Evolutionary conservation across 2,888 invertebrate genomes (phyloP).

Genomic region (Dryadula phaetusa): DNA sequence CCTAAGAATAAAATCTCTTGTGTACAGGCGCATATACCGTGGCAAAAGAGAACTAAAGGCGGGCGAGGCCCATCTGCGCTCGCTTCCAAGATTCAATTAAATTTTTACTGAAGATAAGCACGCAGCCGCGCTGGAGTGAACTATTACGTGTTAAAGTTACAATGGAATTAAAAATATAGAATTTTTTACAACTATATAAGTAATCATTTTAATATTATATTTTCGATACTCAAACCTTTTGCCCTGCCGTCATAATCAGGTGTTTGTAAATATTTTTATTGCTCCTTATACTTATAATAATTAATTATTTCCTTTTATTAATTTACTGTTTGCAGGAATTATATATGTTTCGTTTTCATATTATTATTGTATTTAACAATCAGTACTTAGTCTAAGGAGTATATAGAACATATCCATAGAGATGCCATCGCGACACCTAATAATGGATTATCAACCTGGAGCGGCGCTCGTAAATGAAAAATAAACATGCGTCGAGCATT

Average conservation of each 20-base stretch:
- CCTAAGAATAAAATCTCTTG: constrained; percentile 23
- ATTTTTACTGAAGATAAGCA: constrained; percentile 84
- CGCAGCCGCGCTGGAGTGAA: constrained; percentile 64
- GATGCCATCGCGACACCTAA: constrained; percentile 56
- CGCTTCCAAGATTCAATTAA: constrained; percentile 80
- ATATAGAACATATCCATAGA: constrained; percentile 47
- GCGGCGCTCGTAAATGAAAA: constrained; percentile 78
- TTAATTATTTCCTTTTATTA: no score
- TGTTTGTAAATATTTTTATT: no score
- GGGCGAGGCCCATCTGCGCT: constrained; percentile 76
- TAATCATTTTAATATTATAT: no score
- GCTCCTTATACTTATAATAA: no score
- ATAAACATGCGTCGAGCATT: constrained; percentile 78
- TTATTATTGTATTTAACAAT: no score
- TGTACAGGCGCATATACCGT: constrained; percentile 47
- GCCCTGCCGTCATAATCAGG: no score
- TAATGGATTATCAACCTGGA: constrained; percentile 57
- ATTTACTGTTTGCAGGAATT: no score
- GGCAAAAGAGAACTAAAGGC: constrained; percentile 46
- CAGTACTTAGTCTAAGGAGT: no score
- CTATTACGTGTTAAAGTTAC: constrained; percentile 50
- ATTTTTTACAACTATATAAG: background rate
- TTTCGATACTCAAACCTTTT: no score
- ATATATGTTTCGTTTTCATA: no score
- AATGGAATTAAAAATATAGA: background rate